Evolutionary conservation across 2,797 vertebrate species (phyloP).

Genomic region (Rhabdomys pumilio): DNA sequence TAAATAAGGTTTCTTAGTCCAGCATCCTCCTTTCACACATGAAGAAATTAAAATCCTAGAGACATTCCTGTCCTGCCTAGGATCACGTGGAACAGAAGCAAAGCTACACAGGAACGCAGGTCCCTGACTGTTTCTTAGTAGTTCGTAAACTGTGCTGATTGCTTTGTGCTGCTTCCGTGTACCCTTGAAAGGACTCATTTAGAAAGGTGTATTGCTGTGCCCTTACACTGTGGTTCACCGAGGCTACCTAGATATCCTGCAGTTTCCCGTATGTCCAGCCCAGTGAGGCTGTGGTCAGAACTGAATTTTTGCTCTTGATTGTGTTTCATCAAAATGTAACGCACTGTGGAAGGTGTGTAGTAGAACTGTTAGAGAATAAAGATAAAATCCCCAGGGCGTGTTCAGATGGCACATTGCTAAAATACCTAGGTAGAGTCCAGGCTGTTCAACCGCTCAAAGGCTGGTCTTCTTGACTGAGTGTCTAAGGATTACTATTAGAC

Average conservation of each 20-base stretch:
- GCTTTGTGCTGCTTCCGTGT: not conserved
- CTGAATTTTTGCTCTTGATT: constrained; percentile 3
- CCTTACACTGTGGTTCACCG: not conserved
- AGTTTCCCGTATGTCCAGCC: not conserved
- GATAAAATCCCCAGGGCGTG: not conserved
- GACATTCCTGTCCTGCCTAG: no score
- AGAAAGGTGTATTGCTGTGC: not conserved
- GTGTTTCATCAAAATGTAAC: constrained; percentile 39
- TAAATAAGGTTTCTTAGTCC: not conserved
- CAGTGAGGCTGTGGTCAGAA: not conserved
- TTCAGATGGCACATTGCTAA: constrained; percentile 15
- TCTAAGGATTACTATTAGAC: constrained; percentile 19
- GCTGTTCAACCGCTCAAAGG: not conserved
- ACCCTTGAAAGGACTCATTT: constrained; percentile 1
- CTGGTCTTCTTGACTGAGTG: not conserved
- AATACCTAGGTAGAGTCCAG: not conserved
- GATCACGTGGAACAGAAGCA: not conserved
- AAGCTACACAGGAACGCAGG: not conserved
- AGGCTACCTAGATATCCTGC: not conserved
- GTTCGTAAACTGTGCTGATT: not conserved
- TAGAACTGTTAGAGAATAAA: not conserved
- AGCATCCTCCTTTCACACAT: not conserved
- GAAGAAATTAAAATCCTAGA: constrained; percentile 8
- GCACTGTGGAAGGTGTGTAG: not conserved
- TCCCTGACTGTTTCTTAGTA: not conserved